Percentiles rank a stretch among this genome's conserved stretches.
Evolutionary conservation across 2,888 invertebrate genomes (phyloP).

Genomic region (Saturnia japonica): DNA sequence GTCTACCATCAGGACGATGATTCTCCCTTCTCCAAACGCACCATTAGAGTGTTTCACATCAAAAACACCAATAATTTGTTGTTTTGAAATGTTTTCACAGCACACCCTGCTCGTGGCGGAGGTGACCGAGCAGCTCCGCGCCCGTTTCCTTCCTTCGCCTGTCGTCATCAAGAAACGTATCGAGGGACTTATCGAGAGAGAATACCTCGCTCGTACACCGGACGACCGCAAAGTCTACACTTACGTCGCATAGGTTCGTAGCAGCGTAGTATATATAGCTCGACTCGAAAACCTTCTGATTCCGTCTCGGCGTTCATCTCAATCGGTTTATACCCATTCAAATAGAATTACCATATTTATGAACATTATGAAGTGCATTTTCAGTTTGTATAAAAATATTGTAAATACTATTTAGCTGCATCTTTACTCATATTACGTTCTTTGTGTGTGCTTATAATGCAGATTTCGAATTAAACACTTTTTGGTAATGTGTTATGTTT

Average conservation of each 20-base stretch:
- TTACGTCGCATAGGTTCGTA: conserved; percentile 91
- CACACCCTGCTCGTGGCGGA: conserved; percentile 97
- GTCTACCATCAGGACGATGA: no score
- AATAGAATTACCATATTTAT: not conserved
- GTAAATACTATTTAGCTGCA: conserved; percentile 17
- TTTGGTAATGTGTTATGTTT: conserved; percentile 34
- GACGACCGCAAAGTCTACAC: conserved; percentile 98
- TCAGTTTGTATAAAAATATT: not conserved
- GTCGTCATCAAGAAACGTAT: conserved; percentile 99
- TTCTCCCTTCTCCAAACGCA: no score
- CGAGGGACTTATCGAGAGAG: conserved; percentile 99
- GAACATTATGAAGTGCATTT: not conserved
- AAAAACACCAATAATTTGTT: no score
- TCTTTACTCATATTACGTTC: conserved; percentile 18
- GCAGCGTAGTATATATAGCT: not conserved
- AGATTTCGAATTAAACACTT: not conserved
- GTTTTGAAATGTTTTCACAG: conserved; percentile 60
- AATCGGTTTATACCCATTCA: not conserved
- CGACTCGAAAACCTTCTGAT: not conserved
- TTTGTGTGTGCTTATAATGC: not conserved
- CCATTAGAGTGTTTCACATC: no score
- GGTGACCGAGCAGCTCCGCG: conserved; percentile 98
- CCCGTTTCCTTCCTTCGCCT: conserved; percentile 98
- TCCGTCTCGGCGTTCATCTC: not conserved
- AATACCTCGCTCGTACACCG: conserved; percentile 98